Percentiles rank a stretch among this genome's conserved stretches.
Evolutionary conservation across 2,888 invertebrate species (phyloP).

Genomic region (Chelonus formosanus): DNA sequence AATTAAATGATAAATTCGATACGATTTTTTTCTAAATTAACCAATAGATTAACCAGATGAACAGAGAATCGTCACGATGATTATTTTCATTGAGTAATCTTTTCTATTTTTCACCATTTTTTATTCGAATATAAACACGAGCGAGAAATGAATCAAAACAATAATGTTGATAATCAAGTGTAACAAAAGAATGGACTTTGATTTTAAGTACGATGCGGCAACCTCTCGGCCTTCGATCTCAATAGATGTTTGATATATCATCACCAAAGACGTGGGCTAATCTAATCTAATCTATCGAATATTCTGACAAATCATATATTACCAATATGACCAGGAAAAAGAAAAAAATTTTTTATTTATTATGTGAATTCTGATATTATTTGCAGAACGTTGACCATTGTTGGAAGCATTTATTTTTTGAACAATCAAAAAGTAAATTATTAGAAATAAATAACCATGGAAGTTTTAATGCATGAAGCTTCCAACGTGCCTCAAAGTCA

Average conservation of each 20-base stretch:
- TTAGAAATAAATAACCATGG: constrained; percentile 47
- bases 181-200: constrained; percentile 39
- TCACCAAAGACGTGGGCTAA: not conserved
- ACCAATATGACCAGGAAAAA: constrained; percentile 19
- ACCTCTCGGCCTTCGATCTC: constrained; percentile 44
- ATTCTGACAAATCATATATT: constrained; percentile 7
- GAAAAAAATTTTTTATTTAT: not conserved
- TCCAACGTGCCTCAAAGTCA: constrained; percentile 42
- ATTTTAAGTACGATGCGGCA: constrained; percentile 41
- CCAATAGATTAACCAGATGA: too few species aligned
- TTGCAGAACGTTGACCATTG: constrained; percentile 36
- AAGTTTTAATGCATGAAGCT: constrained; percentile 61
- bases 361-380: constrained; percentile 1
- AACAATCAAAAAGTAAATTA: too few species aligned
- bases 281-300: constrained; percentile 11
- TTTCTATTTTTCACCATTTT: not conserved
- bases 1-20: too few species aligned
- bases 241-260: constrained; percentile 22
- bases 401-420: not conserved
- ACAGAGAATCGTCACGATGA: too few species aligned
- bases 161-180: constrained; percentile 2
- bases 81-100: not conserved
- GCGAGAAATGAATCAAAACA: too few species aligned
- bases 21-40: too few species aligned
- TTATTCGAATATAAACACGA: too few species aligned